Evolutionary conservation across 2,113 vertebrate species (phyloP).

Genomic region (Drymodes brunneopygia): DNA sequence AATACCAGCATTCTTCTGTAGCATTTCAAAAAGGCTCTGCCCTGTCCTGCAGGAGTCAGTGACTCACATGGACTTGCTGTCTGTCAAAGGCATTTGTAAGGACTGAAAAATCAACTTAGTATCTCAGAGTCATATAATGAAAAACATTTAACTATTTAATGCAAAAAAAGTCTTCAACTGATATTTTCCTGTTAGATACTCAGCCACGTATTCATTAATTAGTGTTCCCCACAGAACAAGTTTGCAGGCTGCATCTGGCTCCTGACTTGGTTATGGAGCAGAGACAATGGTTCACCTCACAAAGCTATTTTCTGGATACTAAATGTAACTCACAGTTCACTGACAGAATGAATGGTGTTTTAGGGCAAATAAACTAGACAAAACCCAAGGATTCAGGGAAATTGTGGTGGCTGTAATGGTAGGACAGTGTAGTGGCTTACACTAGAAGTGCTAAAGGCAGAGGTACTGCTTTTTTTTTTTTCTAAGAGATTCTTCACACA

Average conservation of each 20-base stretch:
- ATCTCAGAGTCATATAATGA: not conserved
- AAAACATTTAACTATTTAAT: not conserved
- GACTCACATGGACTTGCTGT: not conserved
- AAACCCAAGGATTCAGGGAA: not conserved
- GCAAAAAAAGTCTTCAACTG: not conserved
- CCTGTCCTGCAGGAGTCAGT: not conserved
- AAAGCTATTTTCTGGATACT: not conserved
- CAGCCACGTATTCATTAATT: not conserved
- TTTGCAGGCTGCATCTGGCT: not conserved
- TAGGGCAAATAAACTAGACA: not conserved
- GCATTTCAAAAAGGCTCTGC: not conserved
- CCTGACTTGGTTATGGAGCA: not conserved
- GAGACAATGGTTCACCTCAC: not conserved
- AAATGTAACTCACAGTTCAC: not conserved
- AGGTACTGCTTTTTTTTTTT: not conserved
- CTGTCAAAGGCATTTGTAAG: not conserved
- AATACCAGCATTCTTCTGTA: not conserved
- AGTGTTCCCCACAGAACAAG: not conserved
- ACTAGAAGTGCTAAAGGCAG: not conserved
- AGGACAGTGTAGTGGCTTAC: not conserved
- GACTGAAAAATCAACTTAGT: not conserved
- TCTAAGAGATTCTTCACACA: not conserved
- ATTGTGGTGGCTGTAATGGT: not conserved
- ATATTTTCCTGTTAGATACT: not conserved
- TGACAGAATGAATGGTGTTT: rapidly evolving